These are phyloP conservation scores for Drosophila suzukii DNA, from an alignment of 1,140 invertebrate genomes.

Conservation along the genomic window DNA sequence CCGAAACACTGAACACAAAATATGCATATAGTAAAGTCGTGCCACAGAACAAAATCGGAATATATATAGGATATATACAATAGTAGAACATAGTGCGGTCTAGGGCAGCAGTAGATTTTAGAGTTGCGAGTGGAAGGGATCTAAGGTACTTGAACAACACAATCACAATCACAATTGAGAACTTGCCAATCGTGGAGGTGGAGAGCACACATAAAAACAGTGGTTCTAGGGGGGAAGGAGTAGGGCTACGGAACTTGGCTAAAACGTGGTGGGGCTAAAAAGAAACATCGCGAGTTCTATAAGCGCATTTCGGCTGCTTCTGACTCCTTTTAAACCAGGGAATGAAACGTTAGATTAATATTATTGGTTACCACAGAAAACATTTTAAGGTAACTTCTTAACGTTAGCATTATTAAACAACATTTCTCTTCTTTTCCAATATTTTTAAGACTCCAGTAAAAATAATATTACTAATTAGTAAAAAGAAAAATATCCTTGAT, in stretches of 20 bases:
- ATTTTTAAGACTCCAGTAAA: too few species aligned
- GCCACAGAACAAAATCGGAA: constrained; percentile 5
- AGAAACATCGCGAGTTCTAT: constrained; percentile 63
- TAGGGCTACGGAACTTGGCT: constrained; percentile 62
- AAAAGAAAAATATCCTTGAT: too few species aligned
- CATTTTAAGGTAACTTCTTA: too few species aligned
- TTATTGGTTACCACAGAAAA: too few species aligned
- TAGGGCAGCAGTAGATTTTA: constrained; percentile 18
- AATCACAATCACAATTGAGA: constrained; percentile 72
- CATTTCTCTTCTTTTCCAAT: too few species aligned
- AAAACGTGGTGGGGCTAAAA: constrained; percentile 63
- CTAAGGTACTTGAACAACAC: constrained; percentile 45
- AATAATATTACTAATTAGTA: too few species aligned
- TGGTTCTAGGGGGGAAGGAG: constrained; percentile 50
- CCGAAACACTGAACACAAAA: constrained; percentile 20
- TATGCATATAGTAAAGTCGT: constrained; percentile 1
- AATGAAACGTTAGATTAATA: constrained; percentile 36
- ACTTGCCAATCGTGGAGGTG: constrained; percentile 73
- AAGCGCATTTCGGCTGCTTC: constrained; percentile 41
- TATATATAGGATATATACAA: not conserved
- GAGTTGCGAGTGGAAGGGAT: constrained; percentile 27
- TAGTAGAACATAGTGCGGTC: constrained; percentile 30
- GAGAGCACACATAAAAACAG: constrained; percentile 59
- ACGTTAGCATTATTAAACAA: too few species aligned
- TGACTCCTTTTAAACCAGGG: constrained; percentile 14